Evolutionary conservation across 2,797 vertebrate species (phyloP).

Genomic region (Carapus acus): DNA sequence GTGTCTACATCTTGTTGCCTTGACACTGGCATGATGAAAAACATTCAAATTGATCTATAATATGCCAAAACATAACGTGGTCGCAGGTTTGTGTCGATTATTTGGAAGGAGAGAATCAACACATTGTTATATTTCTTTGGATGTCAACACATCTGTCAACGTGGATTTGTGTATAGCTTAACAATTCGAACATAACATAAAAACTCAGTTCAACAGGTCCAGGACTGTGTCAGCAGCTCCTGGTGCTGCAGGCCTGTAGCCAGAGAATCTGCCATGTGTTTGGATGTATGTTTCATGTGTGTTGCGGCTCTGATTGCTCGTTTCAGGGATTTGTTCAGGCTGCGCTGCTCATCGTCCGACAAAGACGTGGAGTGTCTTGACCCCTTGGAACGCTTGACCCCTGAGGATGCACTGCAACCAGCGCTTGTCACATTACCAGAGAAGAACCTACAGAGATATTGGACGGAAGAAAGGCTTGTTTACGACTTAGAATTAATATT

Average conservation of each 20-base stretch:
- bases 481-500: no score
- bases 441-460: conserved; percentile 45
- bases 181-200: no score
- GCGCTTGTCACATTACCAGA: background rate
- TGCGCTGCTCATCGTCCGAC: conserved; percentile 38
- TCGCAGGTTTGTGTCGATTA: no score
- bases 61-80: no score
- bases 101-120: no score
- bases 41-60: no score
- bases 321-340: conserved; percentile 68
- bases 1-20: no score
- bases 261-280: conserved; percentile 73
- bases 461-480: no score
- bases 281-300: conserved; percentile 67
- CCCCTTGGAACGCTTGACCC: conserved; percentile 22
- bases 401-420: background rate
- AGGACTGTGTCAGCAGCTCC: conserved; percentile 61
- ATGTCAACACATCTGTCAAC: conserved; percentile 8
- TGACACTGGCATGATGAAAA: no score
- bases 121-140: no score
- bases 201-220: conserved; percentile 66
- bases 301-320: conserved; percentile 73
- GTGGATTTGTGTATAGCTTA: no score
- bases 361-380: conserved; percentile 28
- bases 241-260: conserved; percentile 65